Percentiles rank a stretch among this genome's conserved stretches.
phyloP scores from a whole-genome alignment of 2,888 invertebrate species.

The Xylocampa areola region DNA sequence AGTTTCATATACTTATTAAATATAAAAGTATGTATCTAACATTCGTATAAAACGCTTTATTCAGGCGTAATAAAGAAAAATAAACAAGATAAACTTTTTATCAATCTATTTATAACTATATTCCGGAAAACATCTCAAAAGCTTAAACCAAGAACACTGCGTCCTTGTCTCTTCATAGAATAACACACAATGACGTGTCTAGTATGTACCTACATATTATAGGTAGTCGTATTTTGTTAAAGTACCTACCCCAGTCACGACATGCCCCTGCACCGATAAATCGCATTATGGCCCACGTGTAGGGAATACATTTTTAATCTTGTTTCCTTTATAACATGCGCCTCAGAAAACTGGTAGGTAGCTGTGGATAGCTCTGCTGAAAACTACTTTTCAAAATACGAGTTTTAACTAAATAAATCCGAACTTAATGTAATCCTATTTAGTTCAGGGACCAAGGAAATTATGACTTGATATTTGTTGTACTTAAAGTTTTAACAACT shows the following conservation, averaged over 20 bases:
- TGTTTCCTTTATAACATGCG: conserved; percentile 87
- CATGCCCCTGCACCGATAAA: conserved; percentile 86
- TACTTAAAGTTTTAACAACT: neutral
- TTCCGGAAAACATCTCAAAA: neutral
- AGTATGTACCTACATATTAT: conserved; percentile 56
- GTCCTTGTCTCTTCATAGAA: conserved; percentile 27
- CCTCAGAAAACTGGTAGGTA: conserved; percentile 73
- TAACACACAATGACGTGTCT: conserved; percentile 70
- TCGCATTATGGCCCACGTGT: conserved; percentile 88
- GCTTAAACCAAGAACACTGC: conserved; percentile 7
- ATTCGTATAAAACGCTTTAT: too few relatives aligned
- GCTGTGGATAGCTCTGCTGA: conserved; percentile 56
- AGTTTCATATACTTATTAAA: too few relatives aligned
- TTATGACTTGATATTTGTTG: neutral
- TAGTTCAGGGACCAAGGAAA: neutral
- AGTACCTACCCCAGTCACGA: conserved; percentile 82
- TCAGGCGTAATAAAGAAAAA: too few relatives aligned
- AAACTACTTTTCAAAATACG: conserved; percentile 52
- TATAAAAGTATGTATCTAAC: too few relatives aligned
- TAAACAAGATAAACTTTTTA: too few relatives aligned
- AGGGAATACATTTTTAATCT: conserved; percentile 89
- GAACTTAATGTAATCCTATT: conserved; percentile 13
- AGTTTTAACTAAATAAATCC: conserved; percentile 10
- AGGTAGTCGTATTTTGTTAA: conserved; percentile 68
- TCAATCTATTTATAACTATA: too few relatives aligned